Percentiles rank a stretch among this genome's conserved stretches.
Evolutionary conservation across 2,113 vertebrate genomes (phyloP).

Genomic region (Oncorhynchus masou): DNA sequence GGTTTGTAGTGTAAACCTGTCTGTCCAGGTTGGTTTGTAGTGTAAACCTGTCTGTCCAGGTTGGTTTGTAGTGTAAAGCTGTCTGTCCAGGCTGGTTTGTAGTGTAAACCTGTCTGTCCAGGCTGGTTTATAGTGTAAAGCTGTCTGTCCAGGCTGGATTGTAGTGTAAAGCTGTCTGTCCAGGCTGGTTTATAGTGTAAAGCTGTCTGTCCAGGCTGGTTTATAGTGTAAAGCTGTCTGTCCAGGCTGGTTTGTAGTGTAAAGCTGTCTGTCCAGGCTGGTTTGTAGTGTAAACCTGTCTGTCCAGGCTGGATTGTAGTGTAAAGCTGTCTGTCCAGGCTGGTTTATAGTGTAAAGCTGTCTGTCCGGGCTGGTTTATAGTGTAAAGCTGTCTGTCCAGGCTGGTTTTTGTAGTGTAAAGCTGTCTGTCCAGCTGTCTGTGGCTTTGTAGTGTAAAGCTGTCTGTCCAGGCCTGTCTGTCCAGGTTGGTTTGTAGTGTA

Average conservation of each 20-base stretch:
- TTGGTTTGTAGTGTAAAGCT: conserved; percentile 51
- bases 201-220: conserved; percentile 27
- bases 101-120: background rate
- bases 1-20: conserved; percentile 47
- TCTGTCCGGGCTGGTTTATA: conserved; percentile 50
- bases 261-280: conserved; percentile 5
- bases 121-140: conserved; percentile 51
- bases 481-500: conserved; percentile 52
- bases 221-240: conserved; percentile 34
- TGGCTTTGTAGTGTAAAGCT: conserved; percentile 50
- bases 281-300: conserved; percentile 44
- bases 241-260: conserved; percentile 50
- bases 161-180: conserved; percentile 21
- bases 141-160: conserved; percentile 39
- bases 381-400: too few species aligned
- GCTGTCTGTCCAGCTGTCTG: too few species aligned
- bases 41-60: too few species aligned
- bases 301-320: conserved; percentile 50
- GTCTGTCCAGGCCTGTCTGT: too few species aligned
- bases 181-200: conserved; percentile 50
- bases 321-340: too few species aligned
- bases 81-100: conserved; percentile 47
- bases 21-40: conserved; percentile 55
- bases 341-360: conserved; percentile 51
- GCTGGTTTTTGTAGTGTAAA: conserved; percentile 56